Percentiles rank a stretch among this genome's conserved stretches.
These are phyloP conservation scores for Paramuricea clavata DNA, from an alignment of 92 coral and sea anemone genomes.

Conservation along the genomic window DNA sequence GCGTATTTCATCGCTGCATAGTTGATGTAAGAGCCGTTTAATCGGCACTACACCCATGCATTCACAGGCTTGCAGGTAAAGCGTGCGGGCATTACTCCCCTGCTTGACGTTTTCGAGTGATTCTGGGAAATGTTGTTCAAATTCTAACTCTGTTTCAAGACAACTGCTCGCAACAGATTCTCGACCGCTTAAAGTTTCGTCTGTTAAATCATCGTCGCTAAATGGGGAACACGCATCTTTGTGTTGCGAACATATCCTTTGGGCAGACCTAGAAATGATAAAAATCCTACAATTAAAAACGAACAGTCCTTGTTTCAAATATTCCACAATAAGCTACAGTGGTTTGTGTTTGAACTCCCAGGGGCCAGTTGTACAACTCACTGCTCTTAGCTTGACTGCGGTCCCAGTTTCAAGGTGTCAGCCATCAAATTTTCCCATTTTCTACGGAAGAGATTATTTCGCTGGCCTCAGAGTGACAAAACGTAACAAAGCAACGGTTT, in stretches of 20 bases:
- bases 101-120: background rate
- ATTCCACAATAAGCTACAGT: no score
- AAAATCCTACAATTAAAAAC: no score
- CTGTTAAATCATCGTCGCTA: background rate
- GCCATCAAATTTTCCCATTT: no score
- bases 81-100: background rate
- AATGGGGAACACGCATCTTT: background rate
- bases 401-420: no score
- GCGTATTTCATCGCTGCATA: slow-evolving; percentile 80
- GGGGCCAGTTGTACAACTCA: no score
- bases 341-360: no score
- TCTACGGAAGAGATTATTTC: no score
- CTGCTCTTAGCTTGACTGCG: no score
- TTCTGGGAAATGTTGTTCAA: background rate
- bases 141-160: slow-evolving; percentile 4
- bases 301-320: no score
- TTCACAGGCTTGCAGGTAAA: slow-evolving; percentile 74
- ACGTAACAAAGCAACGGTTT: no score
- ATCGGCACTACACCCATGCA: slow-evolving; percentile 81
- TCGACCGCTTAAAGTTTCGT: background rate
- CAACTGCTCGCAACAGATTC: background rate
- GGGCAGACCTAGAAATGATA: no score
- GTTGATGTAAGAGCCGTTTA: slow-evolving; percentile 78
- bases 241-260: background rate
- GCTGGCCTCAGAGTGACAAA: no score